Evolutionary conservation across 2,888 invertebrate genomes (phyloP), one percentile per base, ranked within the genome.

Genomic region (Drosophila yooni): DNA sequence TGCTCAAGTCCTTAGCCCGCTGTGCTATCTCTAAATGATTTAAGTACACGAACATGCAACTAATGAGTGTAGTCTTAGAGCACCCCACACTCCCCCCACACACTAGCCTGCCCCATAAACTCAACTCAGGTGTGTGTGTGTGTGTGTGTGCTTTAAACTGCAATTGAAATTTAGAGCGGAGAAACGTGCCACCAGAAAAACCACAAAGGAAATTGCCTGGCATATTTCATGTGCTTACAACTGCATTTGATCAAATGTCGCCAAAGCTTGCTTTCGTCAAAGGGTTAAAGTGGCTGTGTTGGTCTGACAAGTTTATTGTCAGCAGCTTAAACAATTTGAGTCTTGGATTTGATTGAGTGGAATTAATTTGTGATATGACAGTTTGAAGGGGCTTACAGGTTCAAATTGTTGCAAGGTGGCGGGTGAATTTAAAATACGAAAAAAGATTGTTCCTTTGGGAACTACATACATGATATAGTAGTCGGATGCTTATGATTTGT

Each of bases 21-120:
- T 70, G 71, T 69, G 81, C 68, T 81, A 76, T 79, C 84, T 74
- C 56, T 54, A 71, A 82, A 80, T 85, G 85, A 89, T 87, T 83
- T 84, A 82, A 89, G 85, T 58, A 77, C 84, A 77, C 77, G 82
- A 87, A 84, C 85, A 82, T 74, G 79, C 82, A 88, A 84, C 85
- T 85, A 85, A 85, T 85, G 89, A 85, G 78, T 68, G 64, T 31
- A 79, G 71, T 27, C 46, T 25, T 46, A 15, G 46, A 25, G 46
- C 0, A 8, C 8, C 15, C 46, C 46, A 6, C 43, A 0, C 73
- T 76, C 25, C 31, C 21, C 7, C 31, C n/a, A 13, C 8, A 10
- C 31, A 51, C 51, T 25, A 18, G 21, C 11, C 52, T 60, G 34
- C 53, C 66, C n/a, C 52, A 74, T 66, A 60, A 78, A 71, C 61